phyloP scores from a whole-genome alignment of 2,888 invertebrate species.

The Acleris literana region DNA sequence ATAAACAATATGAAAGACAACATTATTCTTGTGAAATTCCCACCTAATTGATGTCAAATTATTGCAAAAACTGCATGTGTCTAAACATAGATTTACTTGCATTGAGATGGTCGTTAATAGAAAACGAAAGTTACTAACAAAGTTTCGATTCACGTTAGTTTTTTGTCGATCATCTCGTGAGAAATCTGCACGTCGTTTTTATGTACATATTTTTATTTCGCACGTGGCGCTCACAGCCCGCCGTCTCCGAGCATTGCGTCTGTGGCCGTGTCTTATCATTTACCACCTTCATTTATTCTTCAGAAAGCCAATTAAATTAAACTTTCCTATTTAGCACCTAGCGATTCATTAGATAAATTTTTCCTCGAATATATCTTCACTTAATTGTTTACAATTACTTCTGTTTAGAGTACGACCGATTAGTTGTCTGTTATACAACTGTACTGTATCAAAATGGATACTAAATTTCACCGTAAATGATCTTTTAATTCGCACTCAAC shows the following conservation, averaged over 20 bases:
- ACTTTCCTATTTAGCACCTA: neutral
- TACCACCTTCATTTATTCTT: too few species aligned
- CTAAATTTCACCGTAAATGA: slow-evolving; percentile 18
- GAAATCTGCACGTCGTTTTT: slow-evolving; percentile 59
- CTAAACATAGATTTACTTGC: slow-evolving; percentile 42
- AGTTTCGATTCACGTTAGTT: slow-evolving; percentile 62
- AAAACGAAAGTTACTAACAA: slow-evolving; percentile 72
- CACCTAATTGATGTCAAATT: neutral
- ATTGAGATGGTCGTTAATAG: slow-evolving; percentile 53
- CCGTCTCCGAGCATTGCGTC: neutral
- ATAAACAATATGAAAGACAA: too few species aligned
- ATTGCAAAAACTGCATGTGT: slow-evolving; percentile 5
- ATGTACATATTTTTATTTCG: slow-evolving; percentile 46
- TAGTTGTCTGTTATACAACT: neutral
- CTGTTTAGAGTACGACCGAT: neutral
- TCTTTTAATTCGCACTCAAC: slow-evolving; percentile 28
- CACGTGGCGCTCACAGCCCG: slow-evolving; percentile 35
- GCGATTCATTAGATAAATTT: slow-evolving; percentile 4
- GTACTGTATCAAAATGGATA: neutral
- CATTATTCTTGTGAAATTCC: too few species aligned
- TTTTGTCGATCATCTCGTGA: slow-evolving; percentile 69
- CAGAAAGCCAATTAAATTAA: neutral
- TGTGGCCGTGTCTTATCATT: neutral
- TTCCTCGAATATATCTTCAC: slow-evolving; percentile 2
- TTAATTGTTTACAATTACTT: neutral